These are phyloP conservation scores for Synodontis membranacea DNA, from an alignment of 2,113 vertebrate species.

Conservation along the genomic window DNA sequence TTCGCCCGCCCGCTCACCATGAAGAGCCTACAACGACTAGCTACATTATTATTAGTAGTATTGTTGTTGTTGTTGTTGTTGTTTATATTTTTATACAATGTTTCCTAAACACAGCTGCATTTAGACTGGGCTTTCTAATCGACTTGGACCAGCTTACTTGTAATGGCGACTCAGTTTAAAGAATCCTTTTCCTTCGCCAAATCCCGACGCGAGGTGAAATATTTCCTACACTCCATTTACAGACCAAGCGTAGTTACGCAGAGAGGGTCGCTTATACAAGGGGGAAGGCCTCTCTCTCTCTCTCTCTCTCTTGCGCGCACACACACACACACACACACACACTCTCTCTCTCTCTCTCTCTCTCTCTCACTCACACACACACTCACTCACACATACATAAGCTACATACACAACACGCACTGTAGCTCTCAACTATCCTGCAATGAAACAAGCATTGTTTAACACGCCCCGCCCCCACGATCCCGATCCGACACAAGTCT, in stretches of 20 bases:
- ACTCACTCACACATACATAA: not conserved
- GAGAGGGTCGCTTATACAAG: slow-evolving; percentile 63
- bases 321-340: not conserved
- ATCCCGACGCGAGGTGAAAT: slow-evolving; percentile 73
- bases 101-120: slow-evolving; percentile 33
- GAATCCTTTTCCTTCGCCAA: slow-evolving; percentile 72
- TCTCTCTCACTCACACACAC: not conserved
- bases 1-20: not conserved
- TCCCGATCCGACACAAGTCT: slow-evolving; percentile 51
- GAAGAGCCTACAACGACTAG: not conserved
- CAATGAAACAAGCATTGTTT: slow-evolving; percentile 94
- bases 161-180: slow-evolving; percentile 68
- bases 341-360: not conserved
- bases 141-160: slow-evolving; percentile 66
- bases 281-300: slow-evolving; percentile 68
- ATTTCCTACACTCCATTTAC: slow-evolving; percentile 82
- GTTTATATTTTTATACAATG: slow-evolving; percentile 4
- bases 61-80: not conserved
- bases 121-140: not conserved
- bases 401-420: slow-evolving; percentile 61
- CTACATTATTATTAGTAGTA: not conserved
- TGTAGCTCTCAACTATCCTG: slow-evolving; percentile 72
- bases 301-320: not conserved
- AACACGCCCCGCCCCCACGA: slow-evolving; percentile 70
- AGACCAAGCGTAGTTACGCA: slow-evolving; percentile 80